Conservation (phyloP, 2,113 vertebrate species). For the Potamarius usumacintae region DNA sequence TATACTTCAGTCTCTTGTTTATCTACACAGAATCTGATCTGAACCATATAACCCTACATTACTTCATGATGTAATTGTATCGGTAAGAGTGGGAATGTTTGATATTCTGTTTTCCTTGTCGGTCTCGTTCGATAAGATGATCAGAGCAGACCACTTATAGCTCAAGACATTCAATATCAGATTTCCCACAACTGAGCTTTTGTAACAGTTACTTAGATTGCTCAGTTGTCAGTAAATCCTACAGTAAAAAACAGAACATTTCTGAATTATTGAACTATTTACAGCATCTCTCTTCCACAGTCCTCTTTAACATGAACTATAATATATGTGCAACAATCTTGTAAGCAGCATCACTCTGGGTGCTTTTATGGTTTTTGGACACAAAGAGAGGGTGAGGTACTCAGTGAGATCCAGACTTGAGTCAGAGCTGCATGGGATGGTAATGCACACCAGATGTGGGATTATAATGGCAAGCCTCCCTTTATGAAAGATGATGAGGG, state of each 20-base stretch:
- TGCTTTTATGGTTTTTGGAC: constrained; percentile 57
- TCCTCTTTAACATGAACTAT: not conserved
- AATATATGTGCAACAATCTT: constrained; percentile 11
- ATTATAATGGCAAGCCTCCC: constrained; percentile 73
- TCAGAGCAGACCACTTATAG: not conserved
- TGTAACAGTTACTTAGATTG: not conserved
- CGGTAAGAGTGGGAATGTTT: not conserved
- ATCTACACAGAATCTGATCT: not conserved
- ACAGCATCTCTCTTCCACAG: not conserved
- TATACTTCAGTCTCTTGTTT: not conserved
- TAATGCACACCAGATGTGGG: constrained; percentile 78
- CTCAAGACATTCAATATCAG: not conserved
- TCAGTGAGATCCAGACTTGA: constrained; percentile 57
- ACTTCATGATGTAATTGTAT: not conserved
- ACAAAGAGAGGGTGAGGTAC: constrained; percentile 60
- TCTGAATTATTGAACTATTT: constrained; percentile 8
- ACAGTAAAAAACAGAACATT: constrained; percentile 1
- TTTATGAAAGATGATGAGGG: constrained; percentile 74
- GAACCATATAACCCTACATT: not conserved
- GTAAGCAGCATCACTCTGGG: constrained; percentile 18
- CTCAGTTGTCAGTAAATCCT: not conserved
- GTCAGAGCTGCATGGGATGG: constrained; percentile 68
- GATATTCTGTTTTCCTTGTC: not conserved
- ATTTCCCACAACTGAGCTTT: constrained; percentile 8
- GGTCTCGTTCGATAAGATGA: not conserved